phyloP scores from a whole-genome alignment of 2,888 invertebrate genomes.

The Microplitis manilae region DNA sequence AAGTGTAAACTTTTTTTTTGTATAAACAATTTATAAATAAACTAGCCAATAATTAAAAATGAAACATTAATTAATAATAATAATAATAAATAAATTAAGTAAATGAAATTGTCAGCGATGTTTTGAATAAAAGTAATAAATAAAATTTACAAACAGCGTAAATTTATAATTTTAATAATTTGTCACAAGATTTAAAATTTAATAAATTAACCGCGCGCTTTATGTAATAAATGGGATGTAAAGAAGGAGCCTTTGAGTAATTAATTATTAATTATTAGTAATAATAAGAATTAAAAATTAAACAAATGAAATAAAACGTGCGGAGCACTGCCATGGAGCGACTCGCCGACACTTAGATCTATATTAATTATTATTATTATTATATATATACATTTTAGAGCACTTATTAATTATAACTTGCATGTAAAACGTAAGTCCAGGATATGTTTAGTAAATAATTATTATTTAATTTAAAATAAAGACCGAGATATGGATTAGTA shows the following conservation, averaged over 20 bases:
- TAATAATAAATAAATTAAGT: not conserved
- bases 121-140: not conserved
- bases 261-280: not conserved
- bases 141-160: not conserved
- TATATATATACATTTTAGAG: conserved; percentile 33
- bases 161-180: not conserved
- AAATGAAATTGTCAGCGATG: not conserved
- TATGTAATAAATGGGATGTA: not conserved
- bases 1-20: not conserved
- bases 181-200: not conserved
- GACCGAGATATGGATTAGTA: conserved; percentile 25
- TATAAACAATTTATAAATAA: conserved; percentile 1
- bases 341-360: conserved; percentile 29
- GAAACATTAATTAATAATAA: not conserved
- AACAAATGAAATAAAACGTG: conserved; percentile 26
- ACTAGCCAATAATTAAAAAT: not conserved
- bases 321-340: conserved; percentile 40
- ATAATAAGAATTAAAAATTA: not conserved
- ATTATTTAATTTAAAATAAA: conserved; percentile 40
- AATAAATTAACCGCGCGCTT: not conserved
- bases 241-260: not conserved
- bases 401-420: conserved; percentile 20
- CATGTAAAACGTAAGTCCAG: conserved; percentile 36
- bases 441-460: conserved; percentile 8
- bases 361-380: not conserved